A percentile compares a stretch with the other conserved stretches of the same genome.
Conservation (phyloP, 2,797 vertebrate species). For the Acanthopagrus latus region DNA sequence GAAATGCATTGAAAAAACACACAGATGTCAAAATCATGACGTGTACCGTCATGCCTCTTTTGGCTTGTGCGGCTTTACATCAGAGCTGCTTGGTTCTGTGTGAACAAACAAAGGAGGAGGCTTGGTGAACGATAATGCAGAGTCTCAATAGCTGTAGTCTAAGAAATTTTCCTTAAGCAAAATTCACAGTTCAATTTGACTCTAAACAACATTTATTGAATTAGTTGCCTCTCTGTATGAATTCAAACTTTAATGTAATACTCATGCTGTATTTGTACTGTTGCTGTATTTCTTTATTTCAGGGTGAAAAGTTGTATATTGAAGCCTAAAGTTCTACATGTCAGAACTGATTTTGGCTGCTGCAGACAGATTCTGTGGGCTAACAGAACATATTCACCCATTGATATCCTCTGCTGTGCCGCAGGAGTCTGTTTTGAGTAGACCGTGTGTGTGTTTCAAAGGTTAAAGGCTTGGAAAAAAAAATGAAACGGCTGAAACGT, state of each 20-base stretch:
- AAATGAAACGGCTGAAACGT: constrained; percentile 57
- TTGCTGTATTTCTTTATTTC: background rate
- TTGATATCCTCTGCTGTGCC: constrained; percentile 6
- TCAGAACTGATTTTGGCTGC: background rate
- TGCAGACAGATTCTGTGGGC: background rate
- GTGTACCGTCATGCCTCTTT: no score
- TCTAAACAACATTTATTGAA: background rate
- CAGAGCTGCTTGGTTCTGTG: no score
- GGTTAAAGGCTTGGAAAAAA: constrained; percentile 56
- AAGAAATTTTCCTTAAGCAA: background rate
- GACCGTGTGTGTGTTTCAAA: constrained; percentile 41
- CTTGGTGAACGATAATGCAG: no score
- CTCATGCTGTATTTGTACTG: background rate
- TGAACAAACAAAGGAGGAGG: no score
- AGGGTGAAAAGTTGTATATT: background rate
- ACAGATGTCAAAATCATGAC: no score
- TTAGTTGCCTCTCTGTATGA: background rate
- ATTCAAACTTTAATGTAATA: background rate
- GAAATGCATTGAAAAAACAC: no score
- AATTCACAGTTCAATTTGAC: background rate
- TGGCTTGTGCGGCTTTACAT: no score
- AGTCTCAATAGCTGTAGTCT: background rate
- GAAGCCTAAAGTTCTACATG: background rate
- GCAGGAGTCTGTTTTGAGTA: constrained; percentile 15
- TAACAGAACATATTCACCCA: background rate